Evolutionary conservation across 2,797 vertebrate genomes (phyloP).

Genomic region (Protonibea diacanthus): DNA sequence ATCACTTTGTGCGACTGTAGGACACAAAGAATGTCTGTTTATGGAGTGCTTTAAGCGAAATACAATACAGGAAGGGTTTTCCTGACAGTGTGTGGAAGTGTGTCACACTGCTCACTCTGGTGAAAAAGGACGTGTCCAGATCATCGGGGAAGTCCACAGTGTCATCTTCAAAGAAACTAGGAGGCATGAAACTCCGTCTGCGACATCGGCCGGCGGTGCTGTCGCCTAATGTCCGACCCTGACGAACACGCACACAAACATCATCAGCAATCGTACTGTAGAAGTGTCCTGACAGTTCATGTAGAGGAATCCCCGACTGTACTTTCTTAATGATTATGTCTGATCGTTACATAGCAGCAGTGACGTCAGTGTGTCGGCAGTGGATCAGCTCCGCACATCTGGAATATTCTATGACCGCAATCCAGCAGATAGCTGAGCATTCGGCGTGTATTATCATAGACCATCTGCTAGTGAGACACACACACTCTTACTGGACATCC

Average conservation of each 20-base stretch:
- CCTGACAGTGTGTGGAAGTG: neutral
- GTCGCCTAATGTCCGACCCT: constrained; percentile 92
- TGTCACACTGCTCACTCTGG: constrained; percentile 86
- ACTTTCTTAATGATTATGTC: constrained; percentile 4
- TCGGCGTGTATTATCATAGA: constrained; percentile 50
- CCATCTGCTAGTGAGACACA: constrained; percentile 66
- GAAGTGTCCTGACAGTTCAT: constrained; percentile 12
- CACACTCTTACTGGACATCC: constrained; percentile 7
- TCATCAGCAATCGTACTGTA: neutral
- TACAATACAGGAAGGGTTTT: neutral
- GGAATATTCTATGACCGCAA: constrained; percentile 49
- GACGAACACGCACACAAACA: constrained; percentile 6
- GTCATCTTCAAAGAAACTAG: constrained; percentile 95
- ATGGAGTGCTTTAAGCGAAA: neutral
- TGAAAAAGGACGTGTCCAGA: constrained; percentile 96
- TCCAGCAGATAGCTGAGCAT: constrained; percentile 67
- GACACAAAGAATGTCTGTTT: neutral
- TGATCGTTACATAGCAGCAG: constrained; percentile 1
- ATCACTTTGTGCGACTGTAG: neutral
- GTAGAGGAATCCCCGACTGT: constrained; percentile 1
- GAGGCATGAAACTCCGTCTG: constrained; percentile 93
- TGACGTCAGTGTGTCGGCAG: constrained; percentile 6
- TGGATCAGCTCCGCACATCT: constrained; percentile 55
- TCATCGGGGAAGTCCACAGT: constrained; percentile 95
- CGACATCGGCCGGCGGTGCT: constrained; percentile 82